phyloP scores from a whole-genome alignment of 1,140 invertebrate species.

The Drosophila obscura region DNA sequence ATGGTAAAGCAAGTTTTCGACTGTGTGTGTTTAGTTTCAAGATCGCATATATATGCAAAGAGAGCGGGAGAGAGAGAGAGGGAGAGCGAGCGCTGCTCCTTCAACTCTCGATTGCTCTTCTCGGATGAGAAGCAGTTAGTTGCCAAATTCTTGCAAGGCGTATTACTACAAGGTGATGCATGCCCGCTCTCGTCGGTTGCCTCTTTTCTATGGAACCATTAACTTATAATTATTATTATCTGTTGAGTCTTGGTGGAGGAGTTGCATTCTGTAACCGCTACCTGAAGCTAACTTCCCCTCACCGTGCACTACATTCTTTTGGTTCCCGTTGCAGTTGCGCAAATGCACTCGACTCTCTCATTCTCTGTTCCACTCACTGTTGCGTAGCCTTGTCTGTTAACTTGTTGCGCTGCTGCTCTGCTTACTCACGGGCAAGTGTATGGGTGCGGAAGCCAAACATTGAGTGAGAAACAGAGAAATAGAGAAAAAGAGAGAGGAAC shows the following conservation, averaged over 20 bases:
- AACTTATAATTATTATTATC: too few relatives aligned
- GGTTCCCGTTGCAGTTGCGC: conserved; percentile 54
- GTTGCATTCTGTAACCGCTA: too few relatives aligned
- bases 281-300: neutral
- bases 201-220: neutral
- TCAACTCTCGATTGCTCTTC: conserved; percentile 24
- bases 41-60: conserved; percentile 56
- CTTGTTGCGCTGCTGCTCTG: conserved; percentile 27
- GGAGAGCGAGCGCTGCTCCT: neutral
- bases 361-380: neutral
- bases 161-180: too few relatives aligned
- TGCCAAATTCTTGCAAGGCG: too few relatives aligned
- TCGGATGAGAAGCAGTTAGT: too few relatives aligned
- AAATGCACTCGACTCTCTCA: conserved; percentile 28
- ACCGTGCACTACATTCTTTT: neutral
- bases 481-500: neutral
- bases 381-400: conserved; percentile 24
- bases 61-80: conserved; percentile 1
- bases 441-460: conserved; percentile 3
- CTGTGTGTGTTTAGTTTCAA: conserved; percentile 40
- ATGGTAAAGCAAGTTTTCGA: conserved; percentile 2
- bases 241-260: too few relatives aligned
- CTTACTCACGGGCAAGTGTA: neutral
- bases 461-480: neutral
- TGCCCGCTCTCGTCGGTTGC: too few relatives aligned